Evolutionary conservation across 2,888 invertebrate species (phyloP), one percentile per base, ranked within the genome.

Genomic region (Helleia helle): DNA sequence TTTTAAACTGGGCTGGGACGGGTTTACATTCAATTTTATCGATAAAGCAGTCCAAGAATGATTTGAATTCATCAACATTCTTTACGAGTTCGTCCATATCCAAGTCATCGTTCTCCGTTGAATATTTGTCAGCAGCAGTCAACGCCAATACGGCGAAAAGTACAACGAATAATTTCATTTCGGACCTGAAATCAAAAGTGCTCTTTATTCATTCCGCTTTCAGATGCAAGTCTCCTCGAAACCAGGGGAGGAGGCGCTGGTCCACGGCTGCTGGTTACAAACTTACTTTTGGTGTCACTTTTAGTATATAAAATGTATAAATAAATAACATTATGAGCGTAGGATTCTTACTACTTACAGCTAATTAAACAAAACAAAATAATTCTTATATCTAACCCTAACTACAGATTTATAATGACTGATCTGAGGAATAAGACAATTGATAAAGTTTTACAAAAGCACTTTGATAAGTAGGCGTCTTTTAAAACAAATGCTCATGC

Each of bases 81-180:
- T 46, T 50, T 0, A 69, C 53, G 3, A 75, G 48, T 0, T 50
- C 59, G 0, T 71, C 65, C 1, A 79, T 58, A 31, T 79, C 71
- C 14, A 79, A 47, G 47, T 74, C 42, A 41, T 79, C 76, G 29
- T 76, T 66, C 41, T 73, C 68, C 0, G 64, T 40, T 6, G 49
- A 63, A 47, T 79, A 81, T 1, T 51, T 60, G 11, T 67, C 66
- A 0, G 62, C 57, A 4, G 60, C 58, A 0, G 51, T 59, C 15
- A 72, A 15, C 15, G 55, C 50, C 24, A 68, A 28, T 6, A 71
- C 8, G 1, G 49, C 50, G 4, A 55, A 48, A 0, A 76, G 24
- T 2, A 69, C 34, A 18, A 62, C 42, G 4, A 68, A 6, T 26
- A 39, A 50, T 58, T 73, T 72, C 77, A 77, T 77, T 22, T 22